Conservation (phyloP, 2,113 vertebrate genomes). For the Anthoscopus minutus region DNA sequence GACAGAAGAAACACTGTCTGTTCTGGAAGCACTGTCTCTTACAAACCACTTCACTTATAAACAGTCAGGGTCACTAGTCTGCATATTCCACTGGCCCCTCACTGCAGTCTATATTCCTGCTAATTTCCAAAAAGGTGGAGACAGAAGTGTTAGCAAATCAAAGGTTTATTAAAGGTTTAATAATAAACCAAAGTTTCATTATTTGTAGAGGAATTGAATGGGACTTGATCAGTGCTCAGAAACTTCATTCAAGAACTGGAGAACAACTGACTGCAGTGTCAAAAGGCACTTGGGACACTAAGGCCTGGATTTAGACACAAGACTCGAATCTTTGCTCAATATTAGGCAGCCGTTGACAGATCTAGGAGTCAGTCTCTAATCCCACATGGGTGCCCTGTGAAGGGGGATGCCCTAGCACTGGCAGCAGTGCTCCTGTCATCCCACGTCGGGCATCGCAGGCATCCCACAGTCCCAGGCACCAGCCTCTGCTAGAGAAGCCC, state of each 20-base stretch:
- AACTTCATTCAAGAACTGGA: neutral
- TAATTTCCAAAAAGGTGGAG: neutral
- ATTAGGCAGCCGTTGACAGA: neutral
- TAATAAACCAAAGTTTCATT: neutral
- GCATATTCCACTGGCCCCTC: neutral
- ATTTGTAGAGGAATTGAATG: neutral
- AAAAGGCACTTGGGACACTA: neutral
- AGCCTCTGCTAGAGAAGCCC: neutral
- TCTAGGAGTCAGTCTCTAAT: neutral
- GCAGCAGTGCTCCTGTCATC: neutral
- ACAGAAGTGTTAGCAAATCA: neutral
- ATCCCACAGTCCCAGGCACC: neutral
- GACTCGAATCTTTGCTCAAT: neutral
- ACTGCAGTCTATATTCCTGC: neutral
- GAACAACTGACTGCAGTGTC: neutral
- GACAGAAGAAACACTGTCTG: neutral
- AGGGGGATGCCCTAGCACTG: neutral
- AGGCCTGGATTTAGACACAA: neutral
- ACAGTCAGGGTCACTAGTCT: neutral
- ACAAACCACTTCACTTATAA: neutral
- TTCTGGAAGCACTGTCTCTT: neutral
- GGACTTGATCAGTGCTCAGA: neutral
- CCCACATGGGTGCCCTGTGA: accelerated
- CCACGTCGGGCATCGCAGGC: no score
- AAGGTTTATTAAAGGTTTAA: neutral